Evolutionary conservation across 2,888 invertebrate genomes (phyloP).

Genomic region (Priapulus caudatus): DNA sequence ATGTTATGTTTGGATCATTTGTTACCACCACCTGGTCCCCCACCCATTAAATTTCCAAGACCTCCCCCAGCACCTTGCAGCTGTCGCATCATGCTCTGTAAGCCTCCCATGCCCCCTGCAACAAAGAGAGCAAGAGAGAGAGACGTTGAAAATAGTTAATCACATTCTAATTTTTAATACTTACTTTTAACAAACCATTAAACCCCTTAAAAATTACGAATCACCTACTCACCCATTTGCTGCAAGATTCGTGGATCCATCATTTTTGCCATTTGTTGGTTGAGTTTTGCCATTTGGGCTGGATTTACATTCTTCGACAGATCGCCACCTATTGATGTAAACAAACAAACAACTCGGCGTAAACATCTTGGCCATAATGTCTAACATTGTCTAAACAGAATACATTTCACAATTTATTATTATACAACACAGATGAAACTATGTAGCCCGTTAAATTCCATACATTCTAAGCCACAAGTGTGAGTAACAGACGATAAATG

Average conservation of each 20-base stretch:
- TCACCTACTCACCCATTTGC: slow-evolving; percentile 55
- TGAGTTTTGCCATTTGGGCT: slow-evolving; percentile 94
- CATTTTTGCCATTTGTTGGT: slow-evolving; percentile 99
- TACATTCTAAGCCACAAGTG: too few species aligned
- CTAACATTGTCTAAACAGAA: too few species aligned
- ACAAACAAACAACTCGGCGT: neutral
- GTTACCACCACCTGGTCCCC: slow-evolving; percentile 11
- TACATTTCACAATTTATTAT: too few species aligned
- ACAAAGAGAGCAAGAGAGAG: slow-evolving; percentile 10
- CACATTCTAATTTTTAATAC: slow-evolving; percentile 7
- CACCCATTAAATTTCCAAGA: slow-evolving; percentile 16
- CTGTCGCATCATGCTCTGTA: slow-evolving; percentile 96
- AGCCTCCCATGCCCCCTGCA: slow-evolving; percentile 82
- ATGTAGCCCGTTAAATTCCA: too few species aligned
- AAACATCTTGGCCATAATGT: too few species aligned
- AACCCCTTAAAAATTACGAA: neutral
- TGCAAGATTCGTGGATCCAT: slow-evolving; percentile 97
- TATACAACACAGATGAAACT: too few species aligned
- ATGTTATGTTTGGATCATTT: too few species aligned
- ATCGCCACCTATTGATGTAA: slow-evolving; percentile 61
- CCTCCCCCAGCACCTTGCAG: slow-evolving; percentile 47
- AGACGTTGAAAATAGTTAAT: slow-evolving; percentile 7
- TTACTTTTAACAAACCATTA: too few species aligned
- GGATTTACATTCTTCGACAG: slow-evolving; percentile 95
- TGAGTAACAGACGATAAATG: too few species aligned